Evolutionary conservation across 2,888 invertebrate species (phyloP).

Genomic region (Dicycla oo): DNA sequence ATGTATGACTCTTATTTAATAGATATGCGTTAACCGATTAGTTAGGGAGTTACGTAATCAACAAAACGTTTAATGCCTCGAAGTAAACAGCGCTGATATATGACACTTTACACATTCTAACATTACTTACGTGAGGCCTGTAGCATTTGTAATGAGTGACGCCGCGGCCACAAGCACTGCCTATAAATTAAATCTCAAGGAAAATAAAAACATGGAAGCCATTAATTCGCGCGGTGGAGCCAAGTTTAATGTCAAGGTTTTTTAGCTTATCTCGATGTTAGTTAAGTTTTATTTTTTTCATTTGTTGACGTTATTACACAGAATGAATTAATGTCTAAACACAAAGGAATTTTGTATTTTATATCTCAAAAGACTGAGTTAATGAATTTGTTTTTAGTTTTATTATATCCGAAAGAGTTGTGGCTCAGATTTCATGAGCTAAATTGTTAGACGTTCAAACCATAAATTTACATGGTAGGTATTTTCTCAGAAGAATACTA

Average conservation of each 20-base stretch:
- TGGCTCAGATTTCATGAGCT: constrained; percentile 40
- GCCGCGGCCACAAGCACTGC: constrained; percentile 83
- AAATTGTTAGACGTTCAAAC: constrained; percentile 24
- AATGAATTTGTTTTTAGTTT: constrained; percentile 55
- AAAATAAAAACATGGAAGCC: constrained; percentile 90
- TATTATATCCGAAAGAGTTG: constrained; percentile 48
- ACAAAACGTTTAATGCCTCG: constrained; percentile 75
- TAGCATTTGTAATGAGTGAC: constrained; percentile 88
- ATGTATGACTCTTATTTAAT: constrained; percentile 46
- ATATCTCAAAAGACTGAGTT: constrained; percentile 53
- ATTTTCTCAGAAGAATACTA: constrained; percentile 9
- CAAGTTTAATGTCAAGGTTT: constrained; percentile 91
- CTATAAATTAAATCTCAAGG: constrained; percentile 90
- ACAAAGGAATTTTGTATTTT: constrained; percentile 72
- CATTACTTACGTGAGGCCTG: constrained; percentile 83
- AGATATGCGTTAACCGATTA: constrained; percentile 49
- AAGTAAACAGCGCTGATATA: constrained; percentile 87
- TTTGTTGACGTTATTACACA: constrained; percentile 83
- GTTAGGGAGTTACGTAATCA: constrained; percentile 76
- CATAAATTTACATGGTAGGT: constrained; percentile 1
- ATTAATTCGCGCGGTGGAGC: constrained; percentile 90
- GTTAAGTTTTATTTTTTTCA: constrained; percentile 86
- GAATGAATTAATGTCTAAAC: constrained; percentile 81
- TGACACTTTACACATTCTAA: constrained; percentile 87
- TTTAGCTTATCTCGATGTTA: constrained; percentile 89